Evolutionary conservation across 1,140 invertebrate genomes (phyloP).

Genomic region (Drosophila nikananu): DNA sequence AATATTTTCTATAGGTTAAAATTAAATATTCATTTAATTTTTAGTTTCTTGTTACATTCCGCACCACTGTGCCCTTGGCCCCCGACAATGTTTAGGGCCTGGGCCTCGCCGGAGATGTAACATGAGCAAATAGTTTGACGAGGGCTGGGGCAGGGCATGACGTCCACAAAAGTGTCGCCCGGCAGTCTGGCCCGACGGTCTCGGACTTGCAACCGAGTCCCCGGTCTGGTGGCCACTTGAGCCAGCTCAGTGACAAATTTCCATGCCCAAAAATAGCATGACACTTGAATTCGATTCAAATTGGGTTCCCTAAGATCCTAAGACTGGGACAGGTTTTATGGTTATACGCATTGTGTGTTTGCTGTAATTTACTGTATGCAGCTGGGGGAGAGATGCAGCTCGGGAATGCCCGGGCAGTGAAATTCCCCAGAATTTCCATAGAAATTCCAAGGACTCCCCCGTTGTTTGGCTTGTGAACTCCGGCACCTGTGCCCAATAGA

Average conservation of each 20-base stretch:
- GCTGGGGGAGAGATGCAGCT: constrained; percentile 32
- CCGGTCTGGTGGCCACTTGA: constrained; percentile 61
- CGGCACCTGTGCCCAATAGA: constrained; percentile 63
- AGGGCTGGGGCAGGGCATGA: constrained; percentile 40
- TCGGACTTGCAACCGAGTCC: constrained; percentile 7
- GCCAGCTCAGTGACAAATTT: constrained; percentile 73
- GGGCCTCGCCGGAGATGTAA: constrained; percentile 56
- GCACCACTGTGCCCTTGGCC: constrained; percentile 29
- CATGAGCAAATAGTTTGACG: constrained; percentile 71
- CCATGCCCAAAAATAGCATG: constrained; percentile 73
- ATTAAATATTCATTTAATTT: no score
- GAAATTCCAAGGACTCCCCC: constrained; percentile 72
- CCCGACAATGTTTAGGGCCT: constrained; percentile 47
- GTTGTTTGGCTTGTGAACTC: constrained; percentile 56
- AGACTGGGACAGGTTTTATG: constrained; percentile 72
- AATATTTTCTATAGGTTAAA: no score
- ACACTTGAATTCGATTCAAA: constrained; percentile 73
- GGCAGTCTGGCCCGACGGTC: constrained; percentile 60
- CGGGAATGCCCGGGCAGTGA: constrained; percentile 43
- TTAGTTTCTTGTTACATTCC: neutral
- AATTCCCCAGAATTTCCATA: constrained; percentile 58
- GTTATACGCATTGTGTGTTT: constrained; percentile 47
- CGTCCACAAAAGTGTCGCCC: constrained; percentile 69
- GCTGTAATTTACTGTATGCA: constrained; percentile 76
- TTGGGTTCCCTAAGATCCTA: constrained; percentile 29